Evolutionary conservation across 2,797 vertebrate genomes (phyloP), one percentile per base, ranked within the genome.

Genomic region (Pyrocephalus nanus): DNA sequence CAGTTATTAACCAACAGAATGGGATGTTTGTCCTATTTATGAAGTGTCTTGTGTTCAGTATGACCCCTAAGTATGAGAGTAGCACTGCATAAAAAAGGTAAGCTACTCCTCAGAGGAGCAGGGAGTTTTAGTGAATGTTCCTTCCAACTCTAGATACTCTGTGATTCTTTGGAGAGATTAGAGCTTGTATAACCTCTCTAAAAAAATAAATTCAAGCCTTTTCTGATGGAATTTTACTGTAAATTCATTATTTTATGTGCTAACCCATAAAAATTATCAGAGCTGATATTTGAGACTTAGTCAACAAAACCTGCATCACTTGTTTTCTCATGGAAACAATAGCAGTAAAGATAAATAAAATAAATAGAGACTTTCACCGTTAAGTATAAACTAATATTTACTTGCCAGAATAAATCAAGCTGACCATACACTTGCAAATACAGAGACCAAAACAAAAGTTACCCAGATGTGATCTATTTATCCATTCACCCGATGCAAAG

Each of bases 1-100:
- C 26, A 25, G 17, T 34, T 81, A 53, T 8, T 29, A 34, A 7
- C 30, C 0, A 0, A 22, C 1, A 8, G 32, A 71, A 36, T 2
- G 15, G 4, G 5, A 4, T 48, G 8, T 42, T 8, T 36, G 5
- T 40, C 55, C 51, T 43, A 6, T 74, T 87, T 71, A 18, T 29
- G 15, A 38, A 62, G 12, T 27, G 6, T 25, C 15, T 58, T 7
- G 1, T 48, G 21, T 77, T 83, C 15, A 4, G 6, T 23, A 23
- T 22, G 32, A 74, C 8, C 7, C 32, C 7, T 7, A 29, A 57
- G 6, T 62, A 14, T 20, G 17, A 80, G 5, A 91, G 32, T 42
- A 80, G 18, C 7, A 10, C 27, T 25, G 40, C 29, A 38, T 40
- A 43, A 77, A 62, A 70, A 26, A 66, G 15, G 32, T 42, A 81